Evolutionary conservation across 2,797 vertebrate species (phyloP).

Genomic region (Sitta carolinensis): DNA sequence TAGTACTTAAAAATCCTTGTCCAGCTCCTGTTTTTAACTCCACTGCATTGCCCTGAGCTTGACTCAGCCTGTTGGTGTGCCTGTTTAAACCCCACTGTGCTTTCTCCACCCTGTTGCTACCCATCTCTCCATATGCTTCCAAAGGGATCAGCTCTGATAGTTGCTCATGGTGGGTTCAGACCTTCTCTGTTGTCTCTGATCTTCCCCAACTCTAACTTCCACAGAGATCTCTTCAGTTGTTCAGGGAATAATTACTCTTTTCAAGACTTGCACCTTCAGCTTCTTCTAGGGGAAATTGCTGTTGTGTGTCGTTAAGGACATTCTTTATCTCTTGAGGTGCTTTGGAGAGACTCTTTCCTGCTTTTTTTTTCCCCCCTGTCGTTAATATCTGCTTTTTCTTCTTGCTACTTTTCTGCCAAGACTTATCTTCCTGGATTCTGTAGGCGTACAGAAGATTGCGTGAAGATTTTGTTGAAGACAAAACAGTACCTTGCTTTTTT

Average conservation of each 20-base stretch:
- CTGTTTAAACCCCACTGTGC: background rate
- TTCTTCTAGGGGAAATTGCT: background rate
- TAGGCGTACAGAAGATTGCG: background rate
- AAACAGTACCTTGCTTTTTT: background rate
- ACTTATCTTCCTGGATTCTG: background rate
- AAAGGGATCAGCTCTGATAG: background rate
- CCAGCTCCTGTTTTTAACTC: background rate
- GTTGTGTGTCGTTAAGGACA: background rate
- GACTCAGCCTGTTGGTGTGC: background rate
- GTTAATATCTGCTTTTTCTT: background rate
- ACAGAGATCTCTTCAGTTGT: background rate
- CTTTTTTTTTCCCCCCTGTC: background rate
- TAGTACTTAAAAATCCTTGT: background rate
- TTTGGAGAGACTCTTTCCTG: background rate
- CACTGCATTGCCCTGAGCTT: background rate
- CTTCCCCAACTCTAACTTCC: background rate
- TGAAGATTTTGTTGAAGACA: background rate
- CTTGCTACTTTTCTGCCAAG: background rate
- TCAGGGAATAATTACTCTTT: background rate
- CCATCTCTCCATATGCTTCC: background rate
- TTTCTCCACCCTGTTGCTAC: background rate
- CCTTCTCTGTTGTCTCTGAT: background rate
- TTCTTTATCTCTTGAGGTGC: background rate
- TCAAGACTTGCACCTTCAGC: background rate
- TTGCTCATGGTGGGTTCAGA: accelerated